Conservation (phyloP, 2,113 vertebrate genomes). For the Zeus faber region DNA sequence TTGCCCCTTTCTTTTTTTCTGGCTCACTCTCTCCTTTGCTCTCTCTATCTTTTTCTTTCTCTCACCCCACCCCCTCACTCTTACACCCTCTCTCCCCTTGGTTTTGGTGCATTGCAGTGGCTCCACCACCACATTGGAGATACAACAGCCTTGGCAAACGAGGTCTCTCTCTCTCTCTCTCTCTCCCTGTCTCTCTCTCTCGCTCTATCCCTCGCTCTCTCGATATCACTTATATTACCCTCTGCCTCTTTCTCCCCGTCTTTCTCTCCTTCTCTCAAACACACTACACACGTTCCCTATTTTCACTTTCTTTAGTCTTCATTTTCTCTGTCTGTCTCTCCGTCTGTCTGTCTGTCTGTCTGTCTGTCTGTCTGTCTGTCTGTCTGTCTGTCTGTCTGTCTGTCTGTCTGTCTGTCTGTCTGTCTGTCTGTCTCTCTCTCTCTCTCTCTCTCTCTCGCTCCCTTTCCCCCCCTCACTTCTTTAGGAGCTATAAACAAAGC, state of each 20-base stretch:
- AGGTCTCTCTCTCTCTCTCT: slow-evolving; percentile 49
- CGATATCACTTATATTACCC: no score
- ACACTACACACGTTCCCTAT: slow-evolving; percentile 8
- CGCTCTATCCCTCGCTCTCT: slow-evolving; percentile 14
- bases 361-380: no score
- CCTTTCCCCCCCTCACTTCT: no score
- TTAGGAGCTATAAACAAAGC: no score
- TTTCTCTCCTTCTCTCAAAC: background rate
- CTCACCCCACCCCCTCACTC: slow-evolving; percentile 56
- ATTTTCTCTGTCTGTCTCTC: slow-evolving; percentile 11
- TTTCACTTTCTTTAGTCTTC: slow-evolving; percentile 44
- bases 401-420: no score
- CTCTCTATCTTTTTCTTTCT: slow-evolving; percentile 34
- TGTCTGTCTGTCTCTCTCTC: no score
- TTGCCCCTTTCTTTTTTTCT: slow-evolving; percentile 32
- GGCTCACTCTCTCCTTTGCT: slow-evolving; percentile 27
- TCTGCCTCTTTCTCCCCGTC: background rate
- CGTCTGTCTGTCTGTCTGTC: no score
- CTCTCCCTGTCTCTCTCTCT: slow-evolving; percentile 7
- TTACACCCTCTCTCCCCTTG: slow-evolving; percentile 66
- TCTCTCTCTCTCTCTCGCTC: no score
- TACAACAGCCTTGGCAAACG: slow-evolving; percentile 69
- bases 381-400: no score
- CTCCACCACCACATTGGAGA: slow-evolving; percentile 71
- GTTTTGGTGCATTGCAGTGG: slow-evolving; percentile 79